Evolutionary conservation across 1,140 invertebrate species (phyloP).

Genomic region (Laodelphax striatellus): DNA sequence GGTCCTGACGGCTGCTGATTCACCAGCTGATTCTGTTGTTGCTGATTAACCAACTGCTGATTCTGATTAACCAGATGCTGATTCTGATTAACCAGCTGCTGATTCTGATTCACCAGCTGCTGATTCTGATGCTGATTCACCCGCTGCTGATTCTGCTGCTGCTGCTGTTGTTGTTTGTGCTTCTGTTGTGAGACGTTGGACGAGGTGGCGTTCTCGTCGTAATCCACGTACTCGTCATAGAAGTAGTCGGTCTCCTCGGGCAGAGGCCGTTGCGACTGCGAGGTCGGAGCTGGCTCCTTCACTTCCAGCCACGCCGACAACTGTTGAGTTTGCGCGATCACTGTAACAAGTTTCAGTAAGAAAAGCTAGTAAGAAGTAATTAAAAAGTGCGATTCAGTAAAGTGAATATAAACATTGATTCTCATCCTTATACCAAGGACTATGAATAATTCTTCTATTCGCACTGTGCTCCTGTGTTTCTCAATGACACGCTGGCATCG

Average conservation of each 20-base stretch:
- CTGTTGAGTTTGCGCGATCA: conserved; percentile 13
- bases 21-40: not conserved
- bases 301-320: not conserved
- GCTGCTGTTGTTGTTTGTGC: conserved; percentile 28
- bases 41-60: not conserved
- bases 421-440: too few relatives aligned
- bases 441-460: too few relatives aligned
- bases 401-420: too few relatives aligned
- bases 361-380: not conserved
- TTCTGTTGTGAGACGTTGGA: conserved; percentile 17
- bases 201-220: conserved; percentile 44
- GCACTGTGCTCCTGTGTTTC: too few relatives aligned
- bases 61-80: not conserved
- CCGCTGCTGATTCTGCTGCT: not conserved
- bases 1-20: conserved; percentile 1
- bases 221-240: conserved; percentile 69
- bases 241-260: conserved; percentile 64
- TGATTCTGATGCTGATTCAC: not conserved
- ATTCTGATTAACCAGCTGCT: conserved; percentile 4
- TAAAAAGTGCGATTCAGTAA: too few relatives aligned
- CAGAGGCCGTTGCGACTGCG: conserved; percentile 32
- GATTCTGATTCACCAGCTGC: too few relatives aligned
- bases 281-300: conserved; percentile 4
- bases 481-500: too few relatives aligned
- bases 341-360: conserved; percentile 2